phyloP scores from a whole-genome alignment of 2,888 invertebrate species.

The Hoplodrina blanda region DNA sequence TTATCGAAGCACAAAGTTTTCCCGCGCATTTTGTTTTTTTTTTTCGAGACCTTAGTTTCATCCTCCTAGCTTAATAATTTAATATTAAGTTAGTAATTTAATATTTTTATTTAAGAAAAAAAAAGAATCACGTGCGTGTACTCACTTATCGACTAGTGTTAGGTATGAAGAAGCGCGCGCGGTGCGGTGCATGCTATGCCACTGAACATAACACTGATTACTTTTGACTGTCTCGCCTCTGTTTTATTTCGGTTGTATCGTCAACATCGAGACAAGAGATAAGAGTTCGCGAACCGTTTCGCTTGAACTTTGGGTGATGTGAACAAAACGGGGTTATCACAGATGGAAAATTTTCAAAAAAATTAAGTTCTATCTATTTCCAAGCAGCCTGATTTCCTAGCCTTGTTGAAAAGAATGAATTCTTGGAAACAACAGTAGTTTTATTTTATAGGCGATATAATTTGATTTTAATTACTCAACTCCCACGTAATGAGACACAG shows the following conservation, averaged over 20 bases:
- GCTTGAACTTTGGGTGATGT: constrained; percentile 45
- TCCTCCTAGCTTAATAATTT: background rate
- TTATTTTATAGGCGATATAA: background rate
- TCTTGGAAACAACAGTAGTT: background rate
- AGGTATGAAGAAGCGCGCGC: constrained; percentile 45
- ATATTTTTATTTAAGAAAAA: constrained; percentile 4
- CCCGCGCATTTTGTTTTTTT: background rate
- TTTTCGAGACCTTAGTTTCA: background rate
- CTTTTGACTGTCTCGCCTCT: constrained; percentile 45
- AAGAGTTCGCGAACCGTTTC: constrained; percentile 47
- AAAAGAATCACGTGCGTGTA: constrained; percentile 41
- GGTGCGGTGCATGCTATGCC: constrained; percentile 55
- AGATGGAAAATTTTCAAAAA: constrained; percentile 12
- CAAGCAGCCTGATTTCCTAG: background rate
- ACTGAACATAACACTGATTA: constrained; percentile 61
- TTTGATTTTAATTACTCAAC: no score
- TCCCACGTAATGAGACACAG: no score
- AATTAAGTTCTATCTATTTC: background rate
- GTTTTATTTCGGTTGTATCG: constrained; percentile 60
- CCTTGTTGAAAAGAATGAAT: background rate
- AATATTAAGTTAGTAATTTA: background rate
- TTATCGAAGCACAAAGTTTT: constrained; percentile 9
- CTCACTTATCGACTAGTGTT: constrained; percentile 50
- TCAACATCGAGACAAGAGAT: constrained; percentile 43
- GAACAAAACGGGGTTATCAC: constrained; percentile 33